phyloP scores from a whole-genome alignment of 92 coral and sea anemone species.

The Blastomussa wellsi region DNA sequence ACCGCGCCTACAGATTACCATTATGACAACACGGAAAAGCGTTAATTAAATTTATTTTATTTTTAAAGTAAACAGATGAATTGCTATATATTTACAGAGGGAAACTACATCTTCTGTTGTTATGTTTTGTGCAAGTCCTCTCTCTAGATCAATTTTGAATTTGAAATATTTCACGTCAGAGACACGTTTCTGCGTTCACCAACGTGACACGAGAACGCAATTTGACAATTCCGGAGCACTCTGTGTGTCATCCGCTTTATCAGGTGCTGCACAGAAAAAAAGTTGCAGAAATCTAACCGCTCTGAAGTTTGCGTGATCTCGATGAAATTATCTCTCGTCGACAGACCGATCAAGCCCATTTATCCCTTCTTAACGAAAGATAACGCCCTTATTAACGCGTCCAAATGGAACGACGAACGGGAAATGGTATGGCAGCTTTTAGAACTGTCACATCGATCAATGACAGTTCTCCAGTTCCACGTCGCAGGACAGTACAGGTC shows the following conservation, averaged over 20 bases:
- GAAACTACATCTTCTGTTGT: neutral
- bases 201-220: neutral
- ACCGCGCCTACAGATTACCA: neutral
- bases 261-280: neutral
- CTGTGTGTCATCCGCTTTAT: neutral
- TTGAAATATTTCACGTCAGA: neutral
- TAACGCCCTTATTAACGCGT: constrained; percentile 27
- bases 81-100: neutral
- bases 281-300: neutral
- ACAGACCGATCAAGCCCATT: constrained; percentile 18
- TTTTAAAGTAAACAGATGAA: neutral
- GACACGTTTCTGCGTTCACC: neutral
- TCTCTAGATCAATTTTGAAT: neutral
- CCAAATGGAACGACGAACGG: constrained; percentile 8
- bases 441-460: constrained; percentile 9
- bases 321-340: constrained; percentile 33
- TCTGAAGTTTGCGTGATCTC: constrained; percentile 25
- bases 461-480: neutral
- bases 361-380: constrained; percentile 36
- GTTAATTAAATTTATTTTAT: neutral
- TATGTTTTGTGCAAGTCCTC: neutral
- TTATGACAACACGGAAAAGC: neutral
- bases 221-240: neutral
- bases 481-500: neutral
- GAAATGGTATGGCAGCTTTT: constrained; percentile 22